phyloP scores from a whole-genome alignment of 2,888 invertebrate species.

The Xiphydria camelus region DNA sequence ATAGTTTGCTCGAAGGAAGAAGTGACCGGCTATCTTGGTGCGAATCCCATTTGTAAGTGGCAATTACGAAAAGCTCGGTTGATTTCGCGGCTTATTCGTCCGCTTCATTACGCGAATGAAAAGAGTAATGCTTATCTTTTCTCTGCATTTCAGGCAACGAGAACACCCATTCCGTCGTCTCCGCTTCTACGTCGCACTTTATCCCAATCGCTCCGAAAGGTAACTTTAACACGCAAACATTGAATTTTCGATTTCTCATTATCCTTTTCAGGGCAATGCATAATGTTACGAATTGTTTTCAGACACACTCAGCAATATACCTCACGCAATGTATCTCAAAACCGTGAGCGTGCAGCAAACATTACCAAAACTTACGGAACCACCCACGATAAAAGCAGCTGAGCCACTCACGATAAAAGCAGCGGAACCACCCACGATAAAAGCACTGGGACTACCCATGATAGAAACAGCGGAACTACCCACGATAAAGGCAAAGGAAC shows the following conservation, averaged over 20 bases:
- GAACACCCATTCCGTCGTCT: no score
- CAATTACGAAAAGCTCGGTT: no score
- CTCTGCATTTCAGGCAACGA: no score
- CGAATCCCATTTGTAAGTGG: slow-evolving; percentile 17
- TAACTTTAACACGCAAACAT: neutral
- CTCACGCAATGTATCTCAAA: slow-evolving; percentile 30
- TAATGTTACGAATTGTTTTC: no score
- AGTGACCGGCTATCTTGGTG: slow-evolving; percentile 20
- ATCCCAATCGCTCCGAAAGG: slow-evolving; percentile 45
- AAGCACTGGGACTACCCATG: no score
- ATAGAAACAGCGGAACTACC: no score
- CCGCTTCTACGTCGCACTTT: slow-evolving; percentile 30
- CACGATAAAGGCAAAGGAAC: no score
- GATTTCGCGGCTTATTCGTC: no score
- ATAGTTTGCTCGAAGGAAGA: slow-evolving; percentile 44
- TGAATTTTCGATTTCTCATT: neutral
- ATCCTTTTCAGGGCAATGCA: neutral
- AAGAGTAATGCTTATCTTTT: no score
- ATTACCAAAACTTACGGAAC: slow-evolving; percentile 8
- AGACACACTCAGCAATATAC: no score
- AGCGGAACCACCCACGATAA: neutral
- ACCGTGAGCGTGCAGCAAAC: slow-evolving; percentile 31
- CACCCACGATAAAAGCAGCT: slow-evolving; percentile 2
- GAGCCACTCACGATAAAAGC: neutral
- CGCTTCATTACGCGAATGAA: no score